Evolutionary conservation across 2,888 invertebrate species (phyloP).

Genomic region (Andrena minutula): DNA sequence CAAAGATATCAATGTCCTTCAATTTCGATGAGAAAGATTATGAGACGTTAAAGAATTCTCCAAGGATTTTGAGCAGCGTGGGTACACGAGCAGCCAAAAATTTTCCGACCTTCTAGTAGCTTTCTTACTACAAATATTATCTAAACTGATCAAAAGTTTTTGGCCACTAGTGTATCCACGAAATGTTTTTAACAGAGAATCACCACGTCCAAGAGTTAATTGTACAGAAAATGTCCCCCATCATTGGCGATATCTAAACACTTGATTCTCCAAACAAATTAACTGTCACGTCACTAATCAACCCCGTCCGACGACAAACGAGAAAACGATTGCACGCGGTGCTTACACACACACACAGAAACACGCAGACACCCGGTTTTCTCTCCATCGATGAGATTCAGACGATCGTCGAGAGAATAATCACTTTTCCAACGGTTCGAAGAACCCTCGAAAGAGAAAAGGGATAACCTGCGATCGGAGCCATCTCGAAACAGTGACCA

Average conservation of each 20-base stretch:
- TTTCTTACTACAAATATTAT: too few species aligned
- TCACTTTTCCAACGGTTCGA: constrained; percentile 36
- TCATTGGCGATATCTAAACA: constrained; percentile 1
- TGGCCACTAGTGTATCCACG: neutral
- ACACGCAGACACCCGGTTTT: constrained; percentile 8
- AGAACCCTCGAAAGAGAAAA: constrained; percentile 4
- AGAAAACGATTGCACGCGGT: constrained; percentile 23
- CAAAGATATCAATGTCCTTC: neutral
- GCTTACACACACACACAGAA: neutral
- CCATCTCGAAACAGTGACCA: constrained; percentile 42
- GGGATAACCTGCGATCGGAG: constrained; percentile 27
- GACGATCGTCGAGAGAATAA: constrained; percentile 53
- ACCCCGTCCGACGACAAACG: constrained; percentile 11
- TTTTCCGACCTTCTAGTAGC: neutral
- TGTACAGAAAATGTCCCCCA: neutral
- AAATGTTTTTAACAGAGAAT: neutral
- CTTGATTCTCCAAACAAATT: constrained; percentile 10
- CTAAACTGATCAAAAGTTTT: neutral
- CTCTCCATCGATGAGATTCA: constrained; percentile 27
- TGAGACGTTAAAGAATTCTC: neutral
- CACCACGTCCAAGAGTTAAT: neutral
- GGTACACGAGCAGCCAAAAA: neutral
- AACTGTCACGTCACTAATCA: constrained; percentile 3
- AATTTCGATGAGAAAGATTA: neutral
- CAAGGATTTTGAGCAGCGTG: constrained; percentile 5